phyloP scores from a whole-genome alignment of 2,113 vertebrate genomes.

The Kobus ellipsiprymnus region DNA sequence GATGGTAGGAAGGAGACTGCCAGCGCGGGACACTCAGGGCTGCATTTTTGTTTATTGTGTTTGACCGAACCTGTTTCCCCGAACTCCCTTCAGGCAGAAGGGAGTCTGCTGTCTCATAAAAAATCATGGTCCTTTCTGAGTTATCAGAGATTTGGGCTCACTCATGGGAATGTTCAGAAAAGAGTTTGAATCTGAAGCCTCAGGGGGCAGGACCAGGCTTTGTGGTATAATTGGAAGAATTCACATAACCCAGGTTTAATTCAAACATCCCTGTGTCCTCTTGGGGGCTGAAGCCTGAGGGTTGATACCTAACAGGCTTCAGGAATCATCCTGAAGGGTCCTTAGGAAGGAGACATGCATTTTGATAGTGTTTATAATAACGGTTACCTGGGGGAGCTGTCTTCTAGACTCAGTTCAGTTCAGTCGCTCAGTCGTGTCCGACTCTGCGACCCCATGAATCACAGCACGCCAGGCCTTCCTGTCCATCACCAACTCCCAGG shows the following conservation, averaged over 20 bases:
- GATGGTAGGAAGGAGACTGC: background rate
- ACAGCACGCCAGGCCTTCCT: too few relatives aligned
- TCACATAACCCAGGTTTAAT: background rate
- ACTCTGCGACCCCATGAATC: too few relatives aligned
- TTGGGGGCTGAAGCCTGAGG: background rate
- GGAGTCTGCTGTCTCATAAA: background rate
- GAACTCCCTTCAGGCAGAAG: background rate
- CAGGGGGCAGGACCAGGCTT: background rate
- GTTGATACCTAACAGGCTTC: background rate
- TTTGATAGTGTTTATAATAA: background rate
- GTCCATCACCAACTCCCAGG: too few relatives aligned
- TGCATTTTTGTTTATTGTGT: background rate
- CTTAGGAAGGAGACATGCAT: background rate
- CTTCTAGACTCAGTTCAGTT: background rate
- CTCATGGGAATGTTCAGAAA: background rate
- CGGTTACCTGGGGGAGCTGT: background rate
- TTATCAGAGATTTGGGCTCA: background rate
- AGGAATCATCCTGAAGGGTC: background rate
- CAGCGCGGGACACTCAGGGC: background rate
- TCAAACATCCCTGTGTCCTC: background rate
- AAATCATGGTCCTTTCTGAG: background rate
- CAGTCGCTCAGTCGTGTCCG: rapidly evolving
- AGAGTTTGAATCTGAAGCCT: background rate
- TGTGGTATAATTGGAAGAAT: slow-evolving; percentile 7
- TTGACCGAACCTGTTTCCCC: background rate